Base-by-base conservation (phyloP, 2,888 invertebrate species). In the Gryllus longicercus region DNA sequence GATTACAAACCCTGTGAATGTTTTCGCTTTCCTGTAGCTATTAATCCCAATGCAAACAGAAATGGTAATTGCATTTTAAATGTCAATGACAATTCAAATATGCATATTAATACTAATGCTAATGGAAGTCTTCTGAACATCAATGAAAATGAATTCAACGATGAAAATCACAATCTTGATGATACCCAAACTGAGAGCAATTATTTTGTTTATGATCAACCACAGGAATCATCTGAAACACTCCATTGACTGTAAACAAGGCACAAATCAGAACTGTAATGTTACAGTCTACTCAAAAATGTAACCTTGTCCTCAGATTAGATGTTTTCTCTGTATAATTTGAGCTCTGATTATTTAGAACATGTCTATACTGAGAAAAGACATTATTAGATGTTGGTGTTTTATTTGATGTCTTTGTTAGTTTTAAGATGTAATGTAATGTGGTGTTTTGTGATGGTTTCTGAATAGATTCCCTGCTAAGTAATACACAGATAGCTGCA, bases 371-470 rank as follows among this genome's bases (percentile, higher is more conserved):
- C 63, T 0, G 63, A 63, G 38, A 63, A 63, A 63, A 63, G 63
- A 63, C 14, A 11, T 63, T 63, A 18, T 63, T 63, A 63, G 63
- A 63, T 63, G 63, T n/a, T 38, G 38, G n/a, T 63, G 63, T 63
- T 63, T 63, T 63, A 63, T 63, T 63, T 63, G 16, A 63, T 63
- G 63, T 63, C 63, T 63, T 63, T n/a, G 63, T 63, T 63, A 63
- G 63, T 14, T 63, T 63, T 63, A 63, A 63, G 63, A n/a, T 63
- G 63, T 63, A 63, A 63, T n/a, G n/a, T 63, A 63, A 63, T 18
- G n/a, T 63, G 63, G 63, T 63, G 38, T 38, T 38, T 38, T 38
- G 38, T 38, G 16, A 63, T 63, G 14, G 63, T 63, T 63, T 63
- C 63, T n/a, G 16, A 63, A 14, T 63, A 63, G 63, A 18, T 63